These are phyloP conservation scores for Etheostoma perlongum DNA, from an alignment of 2,797 vertebrate species.

Conservation along the genomic window DNA sequence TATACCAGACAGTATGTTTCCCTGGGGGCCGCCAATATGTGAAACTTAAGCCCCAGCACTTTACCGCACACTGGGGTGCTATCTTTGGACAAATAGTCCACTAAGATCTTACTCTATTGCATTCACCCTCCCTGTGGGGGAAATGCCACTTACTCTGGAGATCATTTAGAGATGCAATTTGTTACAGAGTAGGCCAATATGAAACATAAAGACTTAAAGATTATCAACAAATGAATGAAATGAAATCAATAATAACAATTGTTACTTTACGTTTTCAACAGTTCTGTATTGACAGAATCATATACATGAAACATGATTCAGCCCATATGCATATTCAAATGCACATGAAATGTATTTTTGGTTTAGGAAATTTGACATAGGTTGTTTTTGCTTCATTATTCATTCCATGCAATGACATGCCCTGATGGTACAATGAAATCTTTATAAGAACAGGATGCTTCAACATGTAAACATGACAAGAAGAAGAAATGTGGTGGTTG, in stretches of 20 bases:
- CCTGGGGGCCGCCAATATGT: conserved; percentile 40
- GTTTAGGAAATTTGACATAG: too few species aligned
- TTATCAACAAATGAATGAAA: background rate
- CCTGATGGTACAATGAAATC: conserved; percentile 32
- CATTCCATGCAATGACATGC: conserved; percentile 8
- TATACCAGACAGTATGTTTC: conserved; percentile 55
- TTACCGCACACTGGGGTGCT: conserved; percentile 53
- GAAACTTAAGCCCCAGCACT: conserved; percentile 56
- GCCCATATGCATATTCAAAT: too few species aligned
- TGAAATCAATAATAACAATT: background rate
- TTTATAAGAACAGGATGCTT: conserved; percentile 40
- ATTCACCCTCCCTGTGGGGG: background rate
- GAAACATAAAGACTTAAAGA: background rate
- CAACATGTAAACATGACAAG: conserved; percentile 50
- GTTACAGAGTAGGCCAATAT: background rate
- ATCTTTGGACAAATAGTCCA: conserved; percentile 57
- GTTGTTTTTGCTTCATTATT: conserved; percentile 22
- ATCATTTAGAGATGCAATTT: background rate
- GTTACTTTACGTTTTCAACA: background rate
- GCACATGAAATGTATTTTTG: too few species aligned
- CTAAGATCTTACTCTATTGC: conserved; percentile 15
- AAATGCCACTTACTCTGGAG: background rate
- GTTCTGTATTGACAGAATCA: background rate
- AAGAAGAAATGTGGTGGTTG: conserved; percentile 37
- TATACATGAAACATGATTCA: too few species aligned